A percentile compares a stretch with the other conserved stretches of the same genome.
Evolutionary conservation across 2,113 vertebrate genomes (phyloP).

Genomic region (Mustela lutreola): DNA sequence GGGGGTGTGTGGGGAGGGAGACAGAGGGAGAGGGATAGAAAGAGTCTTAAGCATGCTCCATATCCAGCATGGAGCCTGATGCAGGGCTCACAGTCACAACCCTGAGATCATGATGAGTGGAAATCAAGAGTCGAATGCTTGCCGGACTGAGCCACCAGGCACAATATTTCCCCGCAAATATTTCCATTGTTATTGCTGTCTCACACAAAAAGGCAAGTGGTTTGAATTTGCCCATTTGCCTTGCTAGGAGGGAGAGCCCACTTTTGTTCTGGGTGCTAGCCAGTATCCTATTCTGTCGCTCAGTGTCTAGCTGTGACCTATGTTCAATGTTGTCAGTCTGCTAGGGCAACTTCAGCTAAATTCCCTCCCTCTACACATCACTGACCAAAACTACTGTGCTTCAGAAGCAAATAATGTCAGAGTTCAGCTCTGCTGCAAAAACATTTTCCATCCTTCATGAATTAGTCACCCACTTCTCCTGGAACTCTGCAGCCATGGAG

Average conservation of each 20-base stretch:
- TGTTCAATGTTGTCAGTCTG: not conserved
- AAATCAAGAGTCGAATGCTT: not conserved
- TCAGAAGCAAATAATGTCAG: not conserved
- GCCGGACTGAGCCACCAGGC: not conserved
- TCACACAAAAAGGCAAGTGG: not conserved
- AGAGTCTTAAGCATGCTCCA: not conserved
- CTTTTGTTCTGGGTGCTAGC: not conserved
- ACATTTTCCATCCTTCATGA: not conserved
- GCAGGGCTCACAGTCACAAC: not conserved
- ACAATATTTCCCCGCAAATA: not conserved
- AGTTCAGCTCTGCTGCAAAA: not conserved
- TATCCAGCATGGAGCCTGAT: not conserved
- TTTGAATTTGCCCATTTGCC: not conserved
- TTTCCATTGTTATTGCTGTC: not conserved
- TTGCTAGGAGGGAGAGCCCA: not conserved
- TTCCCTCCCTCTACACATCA: not conserved
- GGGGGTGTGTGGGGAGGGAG: not conserved
- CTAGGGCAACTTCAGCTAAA: not conserved
- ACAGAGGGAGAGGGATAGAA: not conserved
- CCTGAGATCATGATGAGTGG: not conserved
- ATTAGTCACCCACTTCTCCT: not conserved
- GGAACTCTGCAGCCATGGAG: not conserved
- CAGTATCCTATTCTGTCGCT: not conserved
- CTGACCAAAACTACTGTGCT: not conserved
- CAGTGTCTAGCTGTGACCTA: not conserved